Evolutionary conservation across 2,113 vertebrate genomes (phyloP).

Genomic region (Carettochelys insculpta): DNA sequence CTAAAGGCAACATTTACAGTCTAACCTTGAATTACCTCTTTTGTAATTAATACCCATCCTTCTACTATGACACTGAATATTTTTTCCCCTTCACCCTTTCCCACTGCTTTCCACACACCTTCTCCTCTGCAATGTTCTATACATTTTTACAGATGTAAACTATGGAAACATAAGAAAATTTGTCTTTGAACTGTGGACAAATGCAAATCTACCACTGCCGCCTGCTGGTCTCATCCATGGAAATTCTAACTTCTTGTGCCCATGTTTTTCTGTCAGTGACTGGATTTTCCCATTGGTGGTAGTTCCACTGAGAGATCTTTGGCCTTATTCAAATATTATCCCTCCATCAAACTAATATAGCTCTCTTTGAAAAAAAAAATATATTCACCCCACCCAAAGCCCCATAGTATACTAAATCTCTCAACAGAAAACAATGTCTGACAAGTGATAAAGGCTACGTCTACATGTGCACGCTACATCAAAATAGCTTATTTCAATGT

Average conservation of each 20-base stretch:
- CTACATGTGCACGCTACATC: too few relatives aligned
- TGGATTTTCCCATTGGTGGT: too few relatives aligned
- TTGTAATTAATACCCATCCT: not conserved
- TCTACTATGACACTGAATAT: not conserved
- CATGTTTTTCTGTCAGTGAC: too few relatives aligned
- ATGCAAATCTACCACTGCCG: not conserved
- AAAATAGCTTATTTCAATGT: too few relatives aligned
- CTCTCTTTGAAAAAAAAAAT: not conserved
- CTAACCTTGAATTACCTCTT: conserved; percentile 1
- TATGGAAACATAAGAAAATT: not conserved
- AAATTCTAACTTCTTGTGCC: too few relatives aligned
- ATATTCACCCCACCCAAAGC: not conserved
- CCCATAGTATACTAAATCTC: not conserved
- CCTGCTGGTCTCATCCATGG: too few relatives aligned
- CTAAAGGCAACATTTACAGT: conserved; percentile 27
- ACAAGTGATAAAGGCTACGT: too few relatives aligned
- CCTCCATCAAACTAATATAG: not conserved
- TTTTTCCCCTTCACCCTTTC: not conserved
- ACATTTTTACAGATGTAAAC: not conserved
- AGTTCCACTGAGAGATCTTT: too few relatives aligned
- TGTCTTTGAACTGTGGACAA: not conserved
- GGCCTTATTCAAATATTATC: too few relatives aligned
- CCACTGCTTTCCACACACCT: rapidly evolving
- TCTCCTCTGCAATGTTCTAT: not conserved
- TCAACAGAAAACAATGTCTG: not conserved